These are phyloP conservation scores for Neoniphon sammara DNA, from an alignment of 2,797 vertebrate species.

Conservation along the genomic window DNA sequence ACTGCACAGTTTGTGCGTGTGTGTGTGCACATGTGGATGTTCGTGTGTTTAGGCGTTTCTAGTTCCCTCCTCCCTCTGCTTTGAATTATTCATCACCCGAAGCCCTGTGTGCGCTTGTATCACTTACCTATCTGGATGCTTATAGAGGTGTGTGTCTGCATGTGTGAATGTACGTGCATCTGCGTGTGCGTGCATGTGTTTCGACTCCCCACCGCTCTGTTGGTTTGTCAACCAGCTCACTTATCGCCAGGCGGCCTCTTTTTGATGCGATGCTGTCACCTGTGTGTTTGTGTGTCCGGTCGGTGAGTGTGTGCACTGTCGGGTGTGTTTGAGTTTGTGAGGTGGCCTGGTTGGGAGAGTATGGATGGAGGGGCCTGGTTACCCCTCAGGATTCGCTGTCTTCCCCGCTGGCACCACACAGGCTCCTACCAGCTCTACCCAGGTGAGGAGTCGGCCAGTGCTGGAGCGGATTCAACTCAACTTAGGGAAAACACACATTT, in stretches of 20 bases:
- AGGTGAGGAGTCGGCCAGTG: conserved; percentile 86
- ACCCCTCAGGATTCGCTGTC: conserved; percentile 89
- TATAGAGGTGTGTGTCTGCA: conserved; percentile 49
- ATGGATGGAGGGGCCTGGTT: conserved; percentile 95
- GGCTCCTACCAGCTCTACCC: conserved; percentile 95
- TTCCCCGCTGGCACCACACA: conserved; percentile 92
- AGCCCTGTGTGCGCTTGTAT: conserved; percentile 77
- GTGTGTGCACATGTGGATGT: neutral
- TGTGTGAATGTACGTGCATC: conserved; percentile 1
- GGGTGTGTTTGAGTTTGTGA: conserved; percentile 38
- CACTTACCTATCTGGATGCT: conserved; percentile 77
- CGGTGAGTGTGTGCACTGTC: conserved; percentile 13
- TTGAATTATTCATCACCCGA: conserved; percentile 91
- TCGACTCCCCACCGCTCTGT: conserved; percentile 58
- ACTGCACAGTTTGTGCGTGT: conserved; percentile 48
- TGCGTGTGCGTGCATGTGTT: conserved; percentile 48
- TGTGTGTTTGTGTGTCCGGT: conserved; percentile 12
- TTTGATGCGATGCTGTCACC: conserved; percentile 12
- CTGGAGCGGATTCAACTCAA: neutral
- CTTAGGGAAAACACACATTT: neutral
- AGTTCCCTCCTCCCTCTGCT: conserved; percentile 76
- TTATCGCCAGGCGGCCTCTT: neutral
- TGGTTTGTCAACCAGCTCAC: conserved; percentile 50
- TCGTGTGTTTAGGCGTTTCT: conserved; percentile 66
- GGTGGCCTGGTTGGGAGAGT: conserved; percentile 76